Base-by-base conservation (phyloP, 2,888 invertebrate species). In the Liodrosophila aerea region DNA sequence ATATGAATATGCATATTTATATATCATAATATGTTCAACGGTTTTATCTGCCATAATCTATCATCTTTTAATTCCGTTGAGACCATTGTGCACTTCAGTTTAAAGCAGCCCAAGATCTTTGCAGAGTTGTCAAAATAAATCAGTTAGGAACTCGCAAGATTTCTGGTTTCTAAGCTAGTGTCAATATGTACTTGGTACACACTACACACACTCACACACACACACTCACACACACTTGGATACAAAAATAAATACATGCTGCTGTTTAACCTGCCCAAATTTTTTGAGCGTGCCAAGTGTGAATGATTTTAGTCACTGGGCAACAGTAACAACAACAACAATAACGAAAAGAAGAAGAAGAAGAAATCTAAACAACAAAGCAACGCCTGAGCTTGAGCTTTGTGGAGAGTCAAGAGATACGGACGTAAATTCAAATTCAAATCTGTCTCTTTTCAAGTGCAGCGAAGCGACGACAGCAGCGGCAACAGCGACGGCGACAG, bases 361-460 rank as follows among this genome's bases (percentile, higher is more conserved):
- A n/a, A n/a, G n/a, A n/a, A 69, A 56, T 54, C 40, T 47, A 51
- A 70, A 51, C 62, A 69, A 53, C 64, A 68, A 73, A 67, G 52
- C 68, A 41, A 62, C 33, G 64, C 44, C 73, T 45, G 36, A 53
- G 73, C 45, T 72, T 50, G 8, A 66, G 68, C 63, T 68, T 67
- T 53, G 67, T 22, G 22, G 22, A 22, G 22, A 22, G 49, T 52
- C 31, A 47, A 16, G 43, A 45, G 49, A 33, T 15, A 50, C 43
- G 45, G 30, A 39, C 43, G 46, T 37, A 64, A 73, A 73, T 61
- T 61, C 57, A 73, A 73, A 71, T 68, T 64, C 37, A 64, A 75
- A 78, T 68, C 53, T 50, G 62, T 62, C 64, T 64, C 76, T 73
- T 70, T 73, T 77, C 74, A 65, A 81, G 77, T 81, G 71, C 85